A percentile compares a stretch with the other conserved stretches of the same genome.
Evolutionary conservation across 2,797 vertebrate genomes (phyloP).

Genomic region (Alosa sapidissima): DNA sequence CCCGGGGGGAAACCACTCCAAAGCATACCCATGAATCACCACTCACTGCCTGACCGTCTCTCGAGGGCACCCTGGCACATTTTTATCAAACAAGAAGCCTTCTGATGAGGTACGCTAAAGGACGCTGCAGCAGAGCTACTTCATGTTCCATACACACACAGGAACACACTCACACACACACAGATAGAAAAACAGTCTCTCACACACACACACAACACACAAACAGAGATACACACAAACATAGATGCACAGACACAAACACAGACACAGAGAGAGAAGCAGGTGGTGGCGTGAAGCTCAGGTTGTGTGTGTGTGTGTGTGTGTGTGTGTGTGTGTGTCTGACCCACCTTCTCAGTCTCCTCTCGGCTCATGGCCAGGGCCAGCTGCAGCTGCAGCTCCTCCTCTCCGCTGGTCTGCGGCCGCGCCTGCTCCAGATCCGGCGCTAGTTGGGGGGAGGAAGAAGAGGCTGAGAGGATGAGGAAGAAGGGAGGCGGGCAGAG

Average conservation of each 20-base stretch:
- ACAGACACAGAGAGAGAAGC: background rate
- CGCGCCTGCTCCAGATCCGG: constrained; percentile 92
- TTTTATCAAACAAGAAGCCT: background rate
- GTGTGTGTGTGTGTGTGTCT: constrained; percentile 15
- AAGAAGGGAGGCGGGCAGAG: constrained; percentile 1
- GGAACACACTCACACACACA: background rate
- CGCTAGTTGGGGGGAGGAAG: constrained; percentile 79
- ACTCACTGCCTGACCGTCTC: background rate
- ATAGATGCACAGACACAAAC: background rate
- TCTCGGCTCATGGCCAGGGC: constrained; percentile 96
- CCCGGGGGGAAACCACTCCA: background rate
- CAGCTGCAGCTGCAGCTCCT: constrained; percentile 94
- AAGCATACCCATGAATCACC: constrained; percentile 1
- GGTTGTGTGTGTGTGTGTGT: constrained; percentile 1
- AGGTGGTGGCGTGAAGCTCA: background rate
- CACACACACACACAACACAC: background rate
- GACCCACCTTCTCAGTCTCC: constrained; percentile 91
- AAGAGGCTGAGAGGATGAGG: constrained; percentile 72
- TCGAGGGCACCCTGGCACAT: constrained; percentile 15
- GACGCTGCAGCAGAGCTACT: background rate
- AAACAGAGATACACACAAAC: background rate
- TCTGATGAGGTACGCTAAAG: background rate
- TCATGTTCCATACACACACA: background rate
- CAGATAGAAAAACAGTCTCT: background rate
- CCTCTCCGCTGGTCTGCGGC: constrained; percentile 90